Conservation (phyloP, 1,140 invertebrate species). For the Drosophila albomicans region DNA sequence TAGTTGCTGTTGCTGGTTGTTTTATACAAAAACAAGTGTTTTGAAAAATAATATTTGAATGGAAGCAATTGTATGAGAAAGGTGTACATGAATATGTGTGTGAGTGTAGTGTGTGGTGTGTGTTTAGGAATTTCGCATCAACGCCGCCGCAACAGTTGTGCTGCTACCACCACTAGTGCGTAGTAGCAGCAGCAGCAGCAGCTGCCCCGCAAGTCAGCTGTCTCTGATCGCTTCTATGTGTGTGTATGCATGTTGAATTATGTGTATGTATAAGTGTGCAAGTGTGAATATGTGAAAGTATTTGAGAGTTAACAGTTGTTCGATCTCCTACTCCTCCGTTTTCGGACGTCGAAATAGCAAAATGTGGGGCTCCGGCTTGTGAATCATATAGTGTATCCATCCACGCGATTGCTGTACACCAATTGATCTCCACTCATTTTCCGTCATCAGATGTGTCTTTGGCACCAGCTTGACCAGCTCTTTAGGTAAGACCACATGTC, state of each 20-base stretch:
- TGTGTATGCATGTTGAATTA: slow-evolving; percentile 18
- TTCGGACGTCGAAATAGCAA: slow-evolving; percentile 87
- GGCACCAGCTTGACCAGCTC: slow-evolving; percentile 96
- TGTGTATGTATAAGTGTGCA: slow-evolving; percentile 6
- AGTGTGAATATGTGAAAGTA: slow-evolving; percentile 11
- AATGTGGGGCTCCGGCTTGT: slow-evolving; percentile 92
- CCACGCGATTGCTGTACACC: slow-evolving; percentile 97
- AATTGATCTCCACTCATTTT: slow-evolving; percentile 97
- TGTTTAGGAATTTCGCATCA: not conserved
- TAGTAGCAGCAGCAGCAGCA: slow-evolving; percentile 43
- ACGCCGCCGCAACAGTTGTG: slow-evolving; percentile 40
- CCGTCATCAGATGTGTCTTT: slow-evolving; percentile 96
- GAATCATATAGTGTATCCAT: slow-evolving; percentile 99
- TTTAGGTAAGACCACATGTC: slow-evolving; percentile 96
- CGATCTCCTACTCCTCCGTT: slow-evolving; percentile 60
- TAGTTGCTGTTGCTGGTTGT: not conserved
- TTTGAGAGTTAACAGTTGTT: slow-evolving; percentile 27
- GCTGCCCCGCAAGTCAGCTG: slow-evolving; percentile 45
- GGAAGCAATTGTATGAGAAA: slow-evolving; percentile 42
- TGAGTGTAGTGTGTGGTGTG: slow-evolving; percentile 3
- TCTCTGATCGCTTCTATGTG: slow-evolving; percentile 20
- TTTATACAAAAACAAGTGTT: slow-evolving; percentile 12
- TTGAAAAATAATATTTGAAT: slow-evolving; percentile 15
- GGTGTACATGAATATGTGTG: slow-evolving; percentile 1
- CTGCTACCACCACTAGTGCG: slow-evolving; percentile 43